Conservation (phyloP, 23 tunicate species). For the Styela plicata region DNA sequence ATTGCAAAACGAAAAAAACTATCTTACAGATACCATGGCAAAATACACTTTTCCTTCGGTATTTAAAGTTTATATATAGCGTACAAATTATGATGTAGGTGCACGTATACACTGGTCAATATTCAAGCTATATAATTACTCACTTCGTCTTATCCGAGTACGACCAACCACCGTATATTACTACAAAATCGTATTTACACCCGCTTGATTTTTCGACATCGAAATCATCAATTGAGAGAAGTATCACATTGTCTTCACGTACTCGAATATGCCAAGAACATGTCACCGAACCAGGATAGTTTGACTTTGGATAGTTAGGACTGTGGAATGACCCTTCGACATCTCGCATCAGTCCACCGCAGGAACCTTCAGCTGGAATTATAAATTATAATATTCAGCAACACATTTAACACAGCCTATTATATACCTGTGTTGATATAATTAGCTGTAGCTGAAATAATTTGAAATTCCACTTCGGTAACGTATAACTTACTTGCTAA, state of each 20-base stretch:
- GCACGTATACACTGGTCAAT: no score
- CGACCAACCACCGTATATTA: conserved; percentile 44
- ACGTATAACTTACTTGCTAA: conserved; percentile 63
- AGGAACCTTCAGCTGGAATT: conserved; percentile 41
- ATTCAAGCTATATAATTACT: no score
- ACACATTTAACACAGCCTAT: no score
- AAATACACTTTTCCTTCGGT: no score
- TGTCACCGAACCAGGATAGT: conserved; percentile 61
- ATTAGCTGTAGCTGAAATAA: no score
- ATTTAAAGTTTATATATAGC: no score
- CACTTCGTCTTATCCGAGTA: conserved; percentile 34
- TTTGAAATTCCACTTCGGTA: no score
- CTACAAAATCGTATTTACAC: conserved; percentile 70
- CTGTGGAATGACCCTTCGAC: conserved; percentile 65
- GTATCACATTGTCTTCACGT: conserved; percentile 25
- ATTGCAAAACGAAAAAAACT: no score
- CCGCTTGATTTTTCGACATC: conserved; percentile 53
- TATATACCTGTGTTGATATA: no score
- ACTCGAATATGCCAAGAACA: conserved; percentile 78
- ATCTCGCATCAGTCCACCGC: conserved; percentile 65
- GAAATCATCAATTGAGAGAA: conserved; percentile 43
- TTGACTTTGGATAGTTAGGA: conserved; percentile 73
- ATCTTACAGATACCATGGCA: no score
- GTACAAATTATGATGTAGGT: no score
- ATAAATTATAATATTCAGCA: no score